Evolutionary conservation across 2,113 vertebrate genomes (phyloP).

Genomic region (Scartelaos histophorus): DNA sequence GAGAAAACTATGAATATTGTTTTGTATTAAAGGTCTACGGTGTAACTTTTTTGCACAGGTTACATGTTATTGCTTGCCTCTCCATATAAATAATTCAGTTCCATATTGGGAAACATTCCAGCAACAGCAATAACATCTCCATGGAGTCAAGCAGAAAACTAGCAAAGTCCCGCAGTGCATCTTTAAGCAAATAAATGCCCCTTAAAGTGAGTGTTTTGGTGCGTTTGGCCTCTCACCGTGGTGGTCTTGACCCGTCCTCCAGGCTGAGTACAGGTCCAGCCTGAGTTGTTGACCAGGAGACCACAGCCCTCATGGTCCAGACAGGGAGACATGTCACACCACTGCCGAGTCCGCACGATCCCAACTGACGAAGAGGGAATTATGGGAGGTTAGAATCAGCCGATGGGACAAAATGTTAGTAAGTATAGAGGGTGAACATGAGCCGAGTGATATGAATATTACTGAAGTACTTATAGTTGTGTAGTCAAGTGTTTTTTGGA

Average conservation of each 20-base stretch:
- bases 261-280: conserved; percentile 94
- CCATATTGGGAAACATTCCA: too few relatives aligned
- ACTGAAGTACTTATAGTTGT: not conserved
- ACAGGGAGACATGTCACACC: conserved; percentile 94
- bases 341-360: conserved; percentile 87
- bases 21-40: too few relatives aligned
- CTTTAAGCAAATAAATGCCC: too few relatives aligned
- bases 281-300: conserved; percentile 88
- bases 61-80: too few relatives aligned
- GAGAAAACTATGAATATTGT: too few relatives aligned
- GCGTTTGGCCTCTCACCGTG: conserved; percentile 77
- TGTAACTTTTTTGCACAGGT: too few relatives aligned
- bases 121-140: too few relatives aligned
- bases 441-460: not conserved
- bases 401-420: not conserved
- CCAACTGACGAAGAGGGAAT: conserved; percentile 71
- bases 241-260: conserved; percentile 93
- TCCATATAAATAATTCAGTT: too few relatives aligned
- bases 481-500: not conserved
- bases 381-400: not conserved
- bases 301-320: conserved; percentile 90
- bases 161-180: too few relatives aligned
- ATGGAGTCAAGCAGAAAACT: too few relatives aligned
- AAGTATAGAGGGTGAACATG: not conserved
- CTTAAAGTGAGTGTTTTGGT: not conserved